Base-by-base conservation (phyloP, 1,140 invertebrate species). In the Apolygus lucorum region DNA sequence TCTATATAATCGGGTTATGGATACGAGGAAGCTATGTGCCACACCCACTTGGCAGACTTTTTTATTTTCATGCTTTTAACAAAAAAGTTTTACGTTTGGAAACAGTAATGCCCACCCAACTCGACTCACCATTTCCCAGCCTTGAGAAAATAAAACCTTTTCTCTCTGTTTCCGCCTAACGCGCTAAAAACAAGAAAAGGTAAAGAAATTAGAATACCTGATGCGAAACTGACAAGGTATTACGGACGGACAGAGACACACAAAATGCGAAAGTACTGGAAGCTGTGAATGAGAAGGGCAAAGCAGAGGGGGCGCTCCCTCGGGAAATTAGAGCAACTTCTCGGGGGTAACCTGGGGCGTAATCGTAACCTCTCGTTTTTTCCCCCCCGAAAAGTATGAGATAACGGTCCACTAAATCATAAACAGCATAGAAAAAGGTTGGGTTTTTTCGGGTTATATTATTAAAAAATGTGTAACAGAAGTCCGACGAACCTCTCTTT, bases 211-310 rank as follows among this genome's bases (percentile, higher is more conserved):
- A 42, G 34, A 42, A 42, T 42, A 42, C 34, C 34, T 42, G 34
- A 42, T 42, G 34, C 34, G 34, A 42, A 42, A 42, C 34, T 42
- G 34, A 42, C 34, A 42, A 42, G 34, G 34, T 4, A 42, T 42
- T 42, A 42, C 17, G 34, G 34, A 42, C 34, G 34, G 34, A 4
- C 4, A 42, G 34, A 59, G 54, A 65, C 8, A 65, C 17, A 65
- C 25, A 65, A 65, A n/a, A 17, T 11, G 26, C 13, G 25, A 26
- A 17, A 28, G 63, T 14, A 21, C 27, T 25, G 21, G 34, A 68
- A 28, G 52, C 26, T 14, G 67, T 29, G 67, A 68, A 49, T 29
- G 67, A 68, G 67, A 68, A 28, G 34, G 67, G 54, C 24, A 54
- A 49, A 59, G 67, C 52, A 68, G 67, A 54, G 67, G 54, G 27